These are phyloP conservation scores for Nasonia oneida DNA, from an alignment of 2,888 invertebrate genomes.

Conservation along the genomic window DNA sequence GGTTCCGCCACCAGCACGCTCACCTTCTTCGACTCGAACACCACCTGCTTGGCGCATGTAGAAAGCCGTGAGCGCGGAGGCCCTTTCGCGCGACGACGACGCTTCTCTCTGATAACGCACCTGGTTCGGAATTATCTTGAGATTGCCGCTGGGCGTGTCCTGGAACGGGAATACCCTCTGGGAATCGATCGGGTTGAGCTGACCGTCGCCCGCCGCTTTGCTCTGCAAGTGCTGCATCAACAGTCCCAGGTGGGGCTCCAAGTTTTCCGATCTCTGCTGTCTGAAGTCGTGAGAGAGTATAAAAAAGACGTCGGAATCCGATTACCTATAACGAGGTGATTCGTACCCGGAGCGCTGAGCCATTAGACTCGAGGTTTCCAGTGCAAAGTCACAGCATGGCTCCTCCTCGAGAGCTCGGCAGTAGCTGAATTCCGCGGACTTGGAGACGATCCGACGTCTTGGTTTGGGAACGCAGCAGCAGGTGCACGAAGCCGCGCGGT, in stretches of 20 bases:
- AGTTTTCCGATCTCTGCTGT: conserved; percentile 18
- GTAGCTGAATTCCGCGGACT: not conserved
- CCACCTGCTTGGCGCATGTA: conserved; percentile 80
- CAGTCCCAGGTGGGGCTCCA: conserved; percentile 63
- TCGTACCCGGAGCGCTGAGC: conserved; percentile 68
- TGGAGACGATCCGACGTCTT: not conserved
- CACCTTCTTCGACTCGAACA: conserved; percentile 85
- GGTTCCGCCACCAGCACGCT: conserved; percentile 86
- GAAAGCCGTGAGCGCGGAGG: not conserved
- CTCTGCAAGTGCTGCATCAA: conserved; percentile 70
- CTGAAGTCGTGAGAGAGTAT: not conserved
- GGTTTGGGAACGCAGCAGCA: not conserved
- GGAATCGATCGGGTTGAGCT: conserved; percentile 65
- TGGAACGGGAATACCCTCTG: conserved; percentile 83
- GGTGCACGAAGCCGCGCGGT: not conserved
- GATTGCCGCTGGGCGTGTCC: conserved; percentile 85
- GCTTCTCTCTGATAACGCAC: conserved; percentile 74
- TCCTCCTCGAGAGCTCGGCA: not conserved
- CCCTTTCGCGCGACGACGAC: not conserved
- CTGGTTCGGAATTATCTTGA: conserved; percentile 86
- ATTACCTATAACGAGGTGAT: not conserved
- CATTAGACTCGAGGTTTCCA: conserved; percentile 65
- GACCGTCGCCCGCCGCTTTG: conserved; percentile 63
- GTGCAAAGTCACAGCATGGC: conserved; percentile 39
- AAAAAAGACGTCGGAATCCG: not conserved